A percentile compares a stretch with the other conserved stretches of the same genome.
Evolutionary conservation across 2,888 invertebrate genomes (phyloP).

Genomic region (Esperia sulphurella): DNA sequence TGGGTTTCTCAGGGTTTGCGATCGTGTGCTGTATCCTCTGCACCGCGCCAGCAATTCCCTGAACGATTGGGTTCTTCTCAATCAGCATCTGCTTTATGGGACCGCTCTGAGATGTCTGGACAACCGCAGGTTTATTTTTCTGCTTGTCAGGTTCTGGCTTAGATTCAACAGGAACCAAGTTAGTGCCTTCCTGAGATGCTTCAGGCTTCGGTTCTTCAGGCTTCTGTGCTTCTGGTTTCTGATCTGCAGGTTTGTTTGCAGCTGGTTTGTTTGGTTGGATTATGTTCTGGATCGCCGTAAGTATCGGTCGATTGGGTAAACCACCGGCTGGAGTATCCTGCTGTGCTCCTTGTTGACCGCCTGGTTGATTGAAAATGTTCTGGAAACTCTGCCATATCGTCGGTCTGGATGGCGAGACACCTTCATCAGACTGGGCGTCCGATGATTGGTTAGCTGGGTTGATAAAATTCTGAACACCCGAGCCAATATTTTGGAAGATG

Average conservation of each 20-base stretch:
- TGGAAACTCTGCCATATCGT: slow-evolving; percentile 18
- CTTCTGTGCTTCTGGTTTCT: slow-evolving; percentile 8
- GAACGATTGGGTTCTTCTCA: slow-evolving; percentile 41
- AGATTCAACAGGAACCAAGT: slow-evolving; percentile 15
- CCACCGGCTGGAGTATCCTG: slow-evolving; percentile 20
- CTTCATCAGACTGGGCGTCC: background rate
- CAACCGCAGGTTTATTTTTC: slow-evolving; percentile 9
- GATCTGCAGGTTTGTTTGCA: slow-evolving; percentile 11
- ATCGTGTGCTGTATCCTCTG: slow-evolving; percentile 39
- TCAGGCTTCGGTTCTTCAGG: slow-evolving; percentile 10
- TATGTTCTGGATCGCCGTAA: slow-evolving; percentile 38
- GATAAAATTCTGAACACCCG: slow-evolving; percentile 22
- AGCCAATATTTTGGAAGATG: slow-evolving; percentile 13
- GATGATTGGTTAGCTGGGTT: slow-evolving; percentile 7
- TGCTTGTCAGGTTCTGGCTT: slow-evolving; percentile 12
- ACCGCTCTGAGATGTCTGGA: slow-evolving; percentile 16
- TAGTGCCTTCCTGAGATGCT: slow-evolving; percentile 16
- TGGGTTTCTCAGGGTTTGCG: slow-evolving; percentile 40
- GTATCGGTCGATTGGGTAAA: slow-evolving; percentile 32
- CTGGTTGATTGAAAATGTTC: slow-evolving; percentile 11
- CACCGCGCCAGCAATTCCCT: slow-evolving; percentile 40
- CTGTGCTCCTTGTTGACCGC: slow-evolving; percentile 13
- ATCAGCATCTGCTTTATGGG: slow-evolving; percentile 43
- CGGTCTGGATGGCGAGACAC: slow-evolving; percentile 11
- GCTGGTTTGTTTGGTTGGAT: slow-evolving; percentile 20